A percentile compares a stretch with the other conserved stretches of the same genome.
These are phyloP conservation scores for Notarius quadriscutis DNA, from an alignment of 2,113 vertebrate species.

Conservation along the genomic window DNA sequence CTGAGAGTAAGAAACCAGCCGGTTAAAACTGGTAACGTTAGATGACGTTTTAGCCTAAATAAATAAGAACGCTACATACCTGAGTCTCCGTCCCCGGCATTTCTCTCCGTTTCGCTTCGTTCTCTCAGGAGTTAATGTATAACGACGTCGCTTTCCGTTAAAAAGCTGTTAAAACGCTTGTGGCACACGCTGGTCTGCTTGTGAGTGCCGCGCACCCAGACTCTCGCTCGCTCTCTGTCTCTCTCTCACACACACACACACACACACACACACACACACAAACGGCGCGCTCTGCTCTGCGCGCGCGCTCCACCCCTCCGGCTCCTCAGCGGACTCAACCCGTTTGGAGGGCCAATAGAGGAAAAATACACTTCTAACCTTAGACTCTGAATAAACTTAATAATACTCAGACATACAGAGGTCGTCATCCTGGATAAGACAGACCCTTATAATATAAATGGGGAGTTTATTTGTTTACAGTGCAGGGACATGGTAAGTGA, in stretches of 20 bases:
- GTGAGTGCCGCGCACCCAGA: slow-evolving; percentile 64
- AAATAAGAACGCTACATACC: slow-evolving; percentile 44
- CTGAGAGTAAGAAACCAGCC: neutral
- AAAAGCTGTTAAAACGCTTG: slow-evolving; percentile 21
- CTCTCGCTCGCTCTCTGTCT: slow-evolving; percentile 48
- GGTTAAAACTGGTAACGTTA: neutral
- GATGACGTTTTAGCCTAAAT: neutral
- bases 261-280: slow-evolving; percentile 14
- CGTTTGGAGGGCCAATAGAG: neutral
- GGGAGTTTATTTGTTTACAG: neutral
- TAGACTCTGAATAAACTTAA: neutral
- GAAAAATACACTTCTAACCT: neutral
- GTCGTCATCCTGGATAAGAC: neutral
- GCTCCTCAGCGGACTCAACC: slow-evolving; percentile 11
- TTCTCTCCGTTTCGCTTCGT: neutral
- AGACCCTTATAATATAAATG: neutral
- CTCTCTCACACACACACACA: slow-evolving; percentile 53
- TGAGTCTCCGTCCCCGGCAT: slow-evolving; percentile 11
- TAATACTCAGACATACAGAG: too few species aligned
- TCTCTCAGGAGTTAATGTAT: neutral
- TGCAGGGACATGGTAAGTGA: neutral
- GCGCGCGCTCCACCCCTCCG: slow-evolving; percentile 36
- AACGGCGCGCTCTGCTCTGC: slow-evolving; percentile 33
- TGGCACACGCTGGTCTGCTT: slow-evolving; percentile 41
- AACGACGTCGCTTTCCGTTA: neutral